Conservation (phyloP, 2,888 invertebrate species). For the Nomada fabriciana region DNA sequence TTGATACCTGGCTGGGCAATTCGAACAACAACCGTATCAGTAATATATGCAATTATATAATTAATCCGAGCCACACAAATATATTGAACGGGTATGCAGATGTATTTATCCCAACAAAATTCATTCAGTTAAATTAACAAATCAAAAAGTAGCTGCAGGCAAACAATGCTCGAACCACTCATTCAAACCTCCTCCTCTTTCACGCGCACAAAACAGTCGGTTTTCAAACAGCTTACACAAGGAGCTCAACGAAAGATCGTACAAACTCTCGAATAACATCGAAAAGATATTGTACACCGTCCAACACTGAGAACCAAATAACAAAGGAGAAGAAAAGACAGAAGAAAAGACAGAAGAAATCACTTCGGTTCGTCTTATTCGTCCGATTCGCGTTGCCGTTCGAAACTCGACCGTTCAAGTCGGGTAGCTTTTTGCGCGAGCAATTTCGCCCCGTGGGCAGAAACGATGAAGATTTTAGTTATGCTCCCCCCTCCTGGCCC, state of each 20-base stretch:
- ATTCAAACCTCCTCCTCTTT: no score
- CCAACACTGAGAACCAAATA: neutral
- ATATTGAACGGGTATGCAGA: no score
- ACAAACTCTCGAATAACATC: neutral
- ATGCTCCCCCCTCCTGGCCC: slow-evolving; percentile 52
- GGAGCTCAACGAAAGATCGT: no score
- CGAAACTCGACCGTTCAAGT: slow-evolving; percentile 24
- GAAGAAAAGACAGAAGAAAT: neutral
- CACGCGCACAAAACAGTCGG: slow-evolving; percentile 25
- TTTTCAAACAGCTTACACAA: slow-evolving; percentile 16
- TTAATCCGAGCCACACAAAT: no score
- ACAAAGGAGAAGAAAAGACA: neutral
- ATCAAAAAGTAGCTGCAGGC: neutral
- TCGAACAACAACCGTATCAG: no score
- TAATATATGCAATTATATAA: no score
- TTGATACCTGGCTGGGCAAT: neutral
- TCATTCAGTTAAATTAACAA: no score
- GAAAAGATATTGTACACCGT: neutral
- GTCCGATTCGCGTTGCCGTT: neutral
- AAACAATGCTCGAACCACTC: slow-evolving; percentile 1
- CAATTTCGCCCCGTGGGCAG: slow-evolving; percentile 29
- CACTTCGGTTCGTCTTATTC: slow-evolving; percentile 22
- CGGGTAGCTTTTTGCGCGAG: slow-evolving; percentile 29
- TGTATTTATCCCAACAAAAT: no score
- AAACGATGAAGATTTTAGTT: slow-evolving; percentile 77